These are phyloP conservation scores for Phrixothrix hirtus DNA, from an alignment of 2,888 invertebrate genomes.

Conservation along the genomic window DNA sequence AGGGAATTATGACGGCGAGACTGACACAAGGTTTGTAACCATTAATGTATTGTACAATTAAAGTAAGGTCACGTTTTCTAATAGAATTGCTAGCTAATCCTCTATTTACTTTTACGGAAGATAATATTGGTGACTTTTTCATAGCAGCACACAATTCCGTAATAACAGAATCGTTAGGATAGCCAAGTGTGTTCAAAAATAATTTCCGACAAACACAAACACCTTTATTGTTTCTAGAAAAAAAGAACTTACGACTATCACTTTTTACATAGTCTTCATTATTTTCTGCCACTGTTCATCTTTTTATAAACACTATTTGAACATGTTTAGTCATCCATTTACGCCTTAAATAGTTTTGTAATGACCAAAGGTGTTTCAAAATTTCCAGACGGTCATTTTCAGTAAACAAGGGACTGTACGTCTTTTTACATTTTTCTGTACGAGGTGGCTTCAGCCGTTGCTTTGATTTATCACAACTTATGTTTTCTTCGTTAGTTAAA, in stretches of 20 bases:
- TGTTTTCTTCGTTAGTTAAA: not conserved
- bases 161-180: constrained; percentile 26
- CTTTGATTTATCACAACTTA: not conserved
- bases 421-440: not conserved
- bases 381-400: not conserved
- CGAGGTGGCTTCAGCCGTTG: not conserved
- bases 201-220: constrained; percentile 12
- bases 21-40: no score
- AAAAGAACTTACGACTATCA: not conserved
- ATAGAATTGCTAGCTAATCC: not conserved
- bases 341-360: not conserved
- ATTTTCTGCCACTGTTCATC: not conserved
- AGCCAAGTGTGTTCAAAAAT: constrained; percentile 24
- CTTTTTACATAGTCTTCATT: not conserved
- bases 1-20: constrained; percentile 4
- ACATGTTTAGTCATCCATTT: not conserved
- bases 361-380: not conserved
- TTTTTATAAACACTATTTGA: not conserved
- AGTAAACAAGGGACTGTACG: not conserved
- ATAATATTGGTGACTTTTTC: not conserved
- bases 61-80: not conserved
- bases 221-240: not conserved
- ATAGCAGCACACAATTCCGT: constrained; percentile 12
- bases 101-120: not conserved
- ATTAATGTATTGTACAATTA: not conserved